Conservation (phyloP, 2,113 vertebrate species). For the Ophthalmolycus amberensis region DNA sequence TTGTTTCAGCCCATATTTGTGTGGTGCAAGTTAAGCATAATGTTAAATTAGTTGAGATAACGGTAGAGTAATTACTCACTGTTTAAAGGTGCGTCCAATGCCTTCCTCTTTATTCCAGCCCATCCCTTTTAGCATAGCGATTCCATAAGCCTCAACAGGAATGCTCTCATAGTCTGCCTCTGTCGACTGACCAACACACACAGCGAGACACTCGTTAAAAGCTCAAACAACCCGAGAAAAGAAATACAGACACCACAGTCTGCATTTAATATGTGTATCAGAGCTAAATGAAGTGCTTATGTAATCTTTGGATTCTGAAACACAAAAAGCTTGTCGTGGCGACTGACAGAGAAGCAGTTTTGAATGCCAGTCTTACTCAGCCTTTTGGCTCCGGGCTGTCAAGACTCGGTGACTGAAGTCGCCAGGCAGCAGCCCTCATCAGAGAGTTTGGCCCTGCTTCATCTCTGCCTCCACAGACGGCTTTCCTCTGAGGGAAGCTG, state of each 20-base stretch:
- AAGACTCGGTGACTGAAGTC: conserved; percentile 61
- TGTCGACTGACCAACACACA: conserved; percentile 80
- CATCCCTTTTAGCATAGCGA: conserved; percentile 94
- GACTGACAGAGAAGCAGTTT: conserved; percentile 46
- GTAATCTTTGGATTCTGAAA: conserved; percentile 46
- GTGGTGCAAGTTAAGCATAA: background rate
- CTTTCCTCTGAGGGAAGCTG: conserved; percentile 49
- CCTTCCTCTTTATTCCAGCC: conserved; percentile 91
- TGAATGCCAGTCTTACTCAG: conserved; percentile 63
- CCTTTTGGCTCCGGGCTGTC: conserved; percentile 62
- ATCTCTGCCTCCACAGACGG: conserved; percentile 48
- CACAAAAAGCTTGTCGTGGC: conserved; percentile 18
- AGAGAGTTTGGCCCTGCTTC: conserved; percentile 32
- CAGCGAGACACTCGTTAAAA: background rate
- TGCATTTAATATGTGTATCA: background rate
- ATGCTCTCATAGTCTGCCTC: conserved; percentile 89
- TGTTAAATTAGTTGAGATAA: background rate
- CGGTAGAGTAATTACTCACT: conserved; percentile 79
- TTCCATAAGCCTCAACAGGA: conserved; percentile 89
- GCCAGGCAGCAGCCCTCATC: conserved; percentile 44
- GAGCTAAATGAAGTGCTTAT: conserved; percentile 40
- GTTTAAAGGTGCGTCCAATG: conserved; percentile 91
- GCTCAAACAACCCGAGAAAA: conserved; percentile 1
- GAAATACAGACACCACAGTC: conserved; percentile 6
- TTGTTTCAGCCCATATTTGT: too few species aligned